Evolutionary conservation across 92 coral and sea anemone species (phyloP).

Genomic region (Actinostola sp.): DNA sequence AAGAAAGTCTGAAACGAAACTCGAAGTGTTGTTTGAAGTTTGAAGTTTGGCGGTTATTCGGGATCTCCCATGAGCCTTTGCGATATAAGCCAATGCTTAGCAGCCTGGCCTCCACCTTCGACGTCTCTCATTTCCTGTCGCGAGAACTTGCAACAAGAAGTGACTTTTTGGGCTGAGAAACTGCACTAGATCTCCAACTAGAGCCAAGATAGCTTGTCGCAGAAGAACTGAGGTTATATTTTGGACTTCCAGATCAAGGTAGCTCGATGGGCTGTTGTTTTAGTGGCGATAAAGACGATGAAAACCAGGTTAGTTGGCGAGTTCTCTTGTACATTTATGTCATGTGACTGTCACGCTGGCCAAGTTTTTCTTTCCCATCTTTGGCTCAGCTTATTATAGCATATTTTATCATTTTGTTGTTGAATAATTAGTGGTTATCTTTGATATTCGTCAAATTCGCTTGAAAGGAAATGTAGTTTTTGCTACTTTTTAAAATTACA

Average conservation of each 20-base stretch:
- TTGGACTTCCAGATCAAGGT: slow-evolving; percentile 8
- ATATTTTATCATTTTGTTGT: too few species aligned
- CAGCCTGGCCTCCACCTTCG: slow-evolving; percentile 7
- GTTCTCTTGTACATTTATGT: slow-evolving; percentile 9
- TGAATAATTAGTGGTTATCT: too few species aligned
- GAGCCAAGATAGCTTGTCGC: neutral
- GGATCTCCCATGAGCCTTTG: slow-evolving; percentile 34
- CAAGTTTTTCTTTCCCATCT: neutral
- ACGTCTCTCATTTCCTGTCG: slow-evolving; percentile 17
- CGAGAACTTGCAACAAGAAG: neutral
- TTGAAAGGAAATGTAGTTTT: too few species aligned
- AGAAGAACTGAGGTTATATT: neutral
- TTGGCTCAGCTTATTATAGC: neutral
- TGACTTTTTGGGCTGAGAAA: neutral
- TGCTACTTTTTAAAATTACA: too few species aligned
- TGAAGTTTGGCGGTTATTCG: slow-evolving; percentile 51
- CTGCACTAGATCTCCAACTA: neutral
- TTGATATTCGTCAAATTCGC: too few species aligned
- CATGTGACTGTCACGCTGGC: slow-evolving; percentile 54
- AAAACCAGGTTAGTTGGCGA: slow-evolving; percentile 65
- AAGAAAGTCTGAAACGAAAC: neutral
- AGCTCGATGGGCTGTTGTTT: slow-evolving; percentile 94
- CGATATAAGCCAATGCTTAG: slow-evolving; percentile 8
- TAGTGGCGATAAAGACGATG: slow-evolving; percentile 73
- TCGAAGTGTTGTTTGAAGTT: slow-evolving; percentile 23